Base-by-base conservation (phyloP, 2,797 vertebrate genomes). In the Poeciliopsis turneri region DNA sequence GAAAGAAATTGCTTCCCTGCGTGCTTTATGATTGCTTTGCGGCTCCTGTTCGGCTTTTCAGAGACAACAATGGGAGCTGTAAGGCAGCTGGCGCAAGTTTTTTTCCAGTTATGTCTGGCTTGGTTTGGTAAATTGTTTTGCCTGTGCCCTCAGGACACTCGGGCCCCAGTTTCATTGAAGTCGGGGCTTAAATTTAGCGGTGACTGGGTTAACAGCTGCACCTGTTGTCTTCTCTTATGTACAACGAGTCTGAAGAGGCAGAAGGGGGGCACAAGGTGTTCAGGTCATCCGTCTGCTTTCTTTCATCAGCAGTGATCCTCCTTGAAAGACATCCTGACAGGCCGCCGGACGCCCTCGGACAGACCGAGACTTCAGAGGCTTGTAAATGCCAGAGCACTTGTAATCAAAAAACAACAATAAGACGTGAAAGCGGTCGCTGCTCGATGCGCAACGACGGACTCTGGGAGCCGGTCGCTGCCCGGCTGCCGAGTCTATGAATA, bases 1-100 rank as follows among this genome's bases (percentile, higher is more conserved):
- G 92, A 93, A 92, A 93, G 91, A 95, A 95, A 95, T 94, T 94
- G 94, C 94, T 94, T 93, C 92, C 91, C 91, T 89, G 89, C 90
- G 84, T 88, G 90, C 91, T 93, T 93, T 93, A 87, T 93, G 93
- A 94, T 93, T 94, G 92, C 93, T 84, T 90, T 86, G 82, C 89
- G 90, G 87, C 91, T 94, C 88, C 86, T 87, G 85, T 90, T 92
- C 84, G 73, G 87, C 89, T 89, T 93, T 93, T 93, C 83, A 91
- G 72, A 85, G 79, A 87, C 85, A 93, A 93, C 93, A 95, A 94
- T 92, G 77, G 90, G 87, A 91, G 86, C 87, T 84, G 74, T 91
- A 90, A 85, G 87, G 90, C 77, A 71, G 86, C 88, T 85, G 88
- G 89, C 85, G 30, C 77, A 84, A 79, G 20, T 23, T 25, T 79